These are phyloP conservation scores for Pseudococcus viburni DNA, from an alignment of 2,888 invertebrate species.

Conservation along the genomic window DNA sequence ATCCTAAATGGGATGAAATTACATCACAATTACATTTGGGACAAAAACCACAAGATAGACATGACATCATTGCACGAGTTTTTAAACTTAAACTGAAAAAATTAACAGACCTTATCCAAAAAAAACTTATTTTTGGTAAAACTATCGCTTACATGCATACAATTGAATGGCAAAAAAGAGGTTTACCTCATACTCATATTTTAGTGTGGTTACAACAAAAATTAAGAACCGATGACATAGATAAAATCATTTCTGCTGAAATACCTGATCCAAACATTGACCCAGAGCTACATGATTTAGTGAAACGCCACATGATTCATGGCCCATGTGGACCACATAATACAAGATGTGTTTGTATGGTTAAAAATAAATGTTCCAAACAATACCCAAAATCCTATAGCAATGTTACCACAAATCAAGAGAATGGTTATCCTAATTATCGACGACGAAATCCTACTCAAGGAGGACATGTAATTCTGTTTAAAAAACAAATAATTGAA, in stretches of 20 bases:
- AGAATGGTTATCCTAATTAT: too few relatives aligned
- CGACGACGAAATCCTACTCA: too few relatives aligned
- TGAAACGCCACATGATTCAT: slow-evolving; percentile 71
- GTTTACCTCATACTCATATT: slow-evolving; percentile 70
- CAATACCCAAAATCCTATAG: too few relatives aligned
- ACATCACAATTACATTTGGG: slow-evolving; percentile 67
- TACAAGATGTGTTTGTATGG: slow-evolving; percentile 69
- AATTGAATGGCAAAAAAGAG: slow-evolving; percentile 69
- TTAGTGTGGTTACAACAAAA: slow-evolving; percentile 70
- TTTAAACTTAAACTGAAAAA: slow-evolving; percentile 67
- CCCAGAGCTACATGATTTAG: slow-evolving; percentile 69
- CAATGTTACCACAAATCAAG: too few relatives aligned
- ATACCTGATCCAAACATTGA: slow-evolving; percentile 69
- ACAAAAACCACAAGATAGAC: slow-evolving; percentile 69
- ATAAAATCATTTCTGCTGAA: slow-evolving; percentile 70
- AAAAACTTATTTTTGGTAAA: slow-evolving; percentile 67
- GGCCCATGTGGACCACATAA: slow-evolving; percentile 69
- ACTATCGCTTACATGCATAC: slow-evolving; percentile 69
- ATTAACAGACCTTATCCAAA: slow-evolving; percentile 67
- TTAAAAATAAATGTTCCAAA: slow-evolving; percentile 69
- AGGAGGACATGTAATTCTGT: too few relatives aligned
- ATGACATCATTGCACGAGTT: slow-evolving; percentile 67
- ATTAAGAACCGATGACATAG: slow-evolving; percentile 70
- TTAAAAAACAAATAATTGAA: too few relatives aligned
- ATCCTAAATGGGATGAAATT: slow-evolving; percentile 70